Conservation (phyloP, 2,888 invertebrate genomes). For the Standfussiana lucernea region DNA sequence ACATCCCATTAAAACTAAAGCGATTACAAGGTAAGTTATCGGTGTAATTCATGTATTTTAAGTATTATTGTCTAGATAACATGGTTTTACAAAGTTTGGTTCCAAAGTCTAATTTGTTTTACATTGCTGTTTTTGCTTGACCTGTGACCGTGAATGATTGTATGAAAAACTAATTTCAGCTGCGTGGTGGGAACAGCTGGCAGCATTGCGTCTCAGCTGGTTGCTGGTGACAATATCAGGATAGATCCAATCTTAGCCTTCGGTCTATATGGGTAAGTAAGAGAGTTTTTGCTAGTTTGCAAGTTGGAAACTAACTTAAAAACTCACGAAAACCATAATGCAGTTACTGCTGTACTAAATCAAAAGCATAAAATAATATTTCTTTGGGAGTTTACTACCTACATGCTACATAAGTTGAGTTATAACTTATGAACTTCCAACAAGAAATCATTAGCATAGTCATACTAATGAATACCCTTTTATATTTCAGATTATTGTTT, state of each 20-base stretch:
- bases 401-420: neutral
- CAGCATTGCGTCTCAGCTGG: slow-evolving; percentile 93
- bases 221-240: slow-evolving; percentile 92
- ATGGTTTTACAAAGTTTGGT: slow-evolving; percentile 43
- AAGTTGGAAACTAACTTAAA: neutral
- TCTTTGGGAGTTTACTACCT: neutral
- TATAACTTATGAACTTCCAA: neutral
- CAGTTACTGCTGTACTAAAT: neutral
- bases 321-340: neutral
- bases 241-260: slow-evolving; percentile 93
- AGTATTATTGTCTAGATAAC: slow-evolving; percentile 22
- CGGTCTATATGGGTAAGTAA: slow-evolving; percentile 93
- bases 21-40: slow-evolving; percentile 93
- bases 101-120: slow-evolving; percentile 61
- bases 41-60: slow-evolving; percentile 13
- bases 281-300: neutral
- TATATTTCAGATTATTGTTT: slow-evolving; percentile 92
- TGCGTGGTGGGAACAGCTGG: slow-evolving; percentile 93
- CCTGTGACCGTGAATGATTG: slow-evolving; percentile 2
- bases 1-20: slow-evolving; percentile 94
- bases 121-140: slow-evolving; percentile 18
- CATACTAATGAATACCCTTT: neutral
- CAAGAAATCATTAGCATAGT: neutral
- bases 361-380: neutral
- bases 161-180: slow-evolving; percentile 85